These are phyloP conservation scores for Sesamia nonagrioides DNA, from an alignment of 1,140 invertebrate genomes.

Conservation along the genomic window DNA sequence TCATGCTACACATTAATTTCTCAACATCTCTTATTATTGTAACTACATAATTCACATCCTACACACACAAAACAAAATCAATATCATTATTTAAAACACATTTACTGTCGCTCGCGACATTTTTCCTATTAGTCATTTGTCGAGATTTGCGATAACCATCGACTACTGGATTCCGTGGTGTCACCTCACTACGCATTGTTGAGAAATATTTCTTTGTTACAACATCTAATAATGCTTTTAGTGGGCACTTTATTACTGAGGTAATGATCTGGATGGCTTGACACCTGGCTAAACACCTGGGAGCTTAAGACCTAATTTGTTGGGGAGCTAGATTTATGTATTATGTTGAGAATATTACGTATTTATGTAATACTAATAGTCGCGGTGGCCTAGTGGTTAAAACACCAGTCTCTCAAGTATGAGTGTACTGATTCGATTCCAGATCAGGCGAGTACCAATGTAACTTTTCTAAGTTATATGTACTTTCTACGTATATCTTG, in stretches of 20 bases:
- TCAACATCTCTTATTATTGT: not conserved
- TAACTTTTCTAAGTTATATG: too few species aligned
- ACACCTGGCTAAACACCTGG: conserved; percentile 35
- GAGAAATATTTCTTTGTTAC: conserved; percentile 47
- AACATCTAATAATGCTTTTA: conserved; percentile 57
- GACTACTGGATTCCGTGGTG: conserved; percentile 43
- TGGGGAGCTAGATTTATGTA: not conserved
- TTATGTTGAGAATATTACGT: not conserved
- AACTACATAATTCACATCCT: conserved; percentile 37
- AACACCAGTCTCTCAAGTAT: too few species aligned
- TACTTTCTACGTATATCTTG: too few species aligned
- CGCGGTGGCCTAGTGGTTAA: too few species aligned
- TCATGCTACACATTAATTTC: not conserved
- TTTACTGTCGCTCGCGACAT: conserved; percentile 35
- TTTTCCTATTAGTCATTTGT: conserved; percentile 45
- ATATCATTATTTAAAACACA: conserved; percentile 44
- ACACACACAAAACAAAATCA: conserved; percentile 32
- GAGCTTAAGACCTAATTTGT: conserved; percentile 1
- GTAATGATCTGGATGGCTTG: conserved; percentile 41
- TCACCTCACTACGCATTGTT: conserved; percentile 44
- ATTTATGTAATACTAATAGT: too few species aligned
- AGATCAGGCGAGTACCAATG: too few species aligned
- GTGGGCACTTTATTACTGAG: conserved; percentile 38
- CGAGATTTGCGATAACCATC: conserved; percentile 40
- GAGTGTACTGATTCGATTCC: too few species aligned